Evolutionary conservation across 2,888 invertebrate genomes (phyloP), one percentile per base, ranked within the genome.

Genomic region (Cybosia mesomella): DNA sequence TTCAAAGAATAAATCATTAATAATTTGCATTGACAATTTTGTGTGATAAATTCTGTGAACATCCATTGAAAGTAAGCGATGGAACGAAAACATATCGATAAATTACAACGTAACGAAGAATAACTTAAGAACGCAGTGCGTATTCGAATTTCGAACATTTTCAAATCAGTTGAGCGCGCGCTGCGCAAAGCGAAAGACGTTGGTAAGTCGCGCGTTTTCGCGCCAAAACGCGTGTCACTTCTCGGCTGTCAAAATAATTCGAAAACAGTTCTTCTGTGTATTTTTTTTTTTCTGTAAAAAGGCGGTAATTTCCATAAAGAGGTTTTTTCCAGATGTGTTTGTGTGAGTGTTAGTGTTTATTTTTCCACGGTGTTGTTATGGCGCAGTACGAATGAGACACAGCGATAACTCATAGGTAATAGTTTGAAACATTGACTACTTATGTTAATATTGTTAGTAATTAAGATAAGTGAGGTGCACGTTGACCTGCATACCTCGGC

Each of bases 161-260:
- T 76, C 83, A 83, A 76, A 77, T 86, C 87, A 94, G 94, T 94
- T 81, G 81, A 81, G 85, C 91, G 92, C 89, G 80, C 81, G 84
- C 81, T 77, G 90, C 87, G 89, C 80, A 68, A 60, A 32, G 70
- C 66, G 73, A 64, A 32, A 66, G 83, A 88, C 91, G 92, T 77
- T 58, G 49, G 0, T 1, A 64, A 69, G 81, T 79, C 75, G 66
- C 79, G 81, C 77, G 83, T 88, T 89, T 89, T 87, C 85, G 85
- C 90, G 91, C 86, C 83, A 85, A 89, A 90, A 89, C 83, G 84
- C 83, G 84, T 83, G 77, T 79, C 81, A 84, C 83, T 85, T 84
- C 84, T 71, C 86, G 87, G 84, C 76, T 83, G 80, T 82, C 83
- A 74, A 72, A 73, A 65, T 79, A 75, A 79, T n/a, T 72, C 72